Percentiles rank a stretch among this genome's conserved stretches.
Evolutionary conservation across 2,888 invertebrate genomes (phyloP).

Genomic region (Leptinotarsa juncta): DNA sequence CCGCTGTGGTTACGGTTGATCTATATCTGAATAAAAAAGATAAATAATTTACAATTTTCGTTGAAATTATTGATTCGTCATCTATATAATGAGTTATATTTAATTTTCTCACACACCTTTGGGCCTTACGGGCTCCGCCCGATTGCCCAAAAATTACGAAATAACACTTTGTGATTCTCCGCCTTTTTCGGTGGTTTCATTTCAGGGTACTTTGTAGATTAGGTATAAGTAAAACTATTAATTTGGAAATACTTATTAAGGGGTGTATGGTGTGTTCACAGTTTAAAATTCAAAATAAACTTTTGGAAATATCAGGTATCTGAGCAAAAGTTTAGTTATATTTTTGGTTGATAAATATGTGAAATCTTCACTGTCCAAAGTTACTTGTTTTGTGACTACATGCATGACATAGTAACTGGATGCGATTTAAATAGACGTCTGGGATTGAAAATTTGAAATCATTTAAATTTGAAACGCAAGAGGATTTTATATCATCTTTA

Average conservation of each 20-base stretch:
- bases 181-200: conserved; percentile 33
- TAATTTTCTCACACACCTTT: conserved; percentile 20
- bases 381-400: no score
- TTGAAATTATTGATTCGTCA: conserved; percentile 38
- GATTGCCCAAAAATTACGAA: conserved; percentile 31
- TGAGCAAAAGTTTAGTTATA: no score
- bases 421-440: no score
- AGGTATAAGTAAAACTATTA: conserved; percentile 11
- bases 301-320: no score
- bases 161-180: conserved; percentile 33
- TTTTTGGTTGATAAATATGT: no score
- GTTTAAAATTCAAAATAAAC: no score
- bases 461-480: no score
- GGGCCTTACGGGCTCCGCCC: conserved; percentile 17
- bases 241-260: neutral
- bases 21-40: conserved; percentile 42
- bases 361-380: no score
- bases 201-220: conserved; percentile 29
- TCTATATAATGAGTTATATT: conserved; percentile 32
- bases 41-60: conserved; percentile 36
- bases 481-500: no score
- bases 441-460: no score
- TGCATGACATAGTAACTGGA: no score
- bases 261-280: neutral
- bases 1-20: conserved; percentile 45